These are phyloP conservation scores for Ceraclea dissimilis DNA, from an alignment of 2,888 invertebrate species.

Conservation along the genomic window DNA sequence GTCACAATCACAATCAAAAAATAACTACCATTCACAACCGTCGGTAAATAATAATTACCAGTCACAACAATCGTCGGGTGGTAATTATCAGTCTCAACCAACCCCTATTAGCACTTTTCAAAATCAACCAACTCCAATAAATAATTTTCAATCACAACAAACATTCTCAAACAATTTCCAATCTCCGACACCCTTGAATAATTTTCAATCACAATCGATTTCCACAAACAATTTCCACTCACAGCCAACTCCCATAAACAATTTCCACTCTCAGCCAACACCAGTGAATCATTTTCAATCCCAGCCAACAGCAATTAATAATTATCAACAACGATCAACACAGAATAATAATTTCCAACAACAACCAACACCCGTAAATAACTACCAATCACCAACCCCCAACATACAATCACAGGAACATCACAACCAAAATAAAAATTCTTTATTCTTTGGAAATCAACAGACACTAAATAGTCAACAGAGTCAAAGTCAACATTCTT, in stretches of 20 bases:
- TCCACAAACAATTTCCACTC: no score
- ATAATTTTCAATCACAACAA: background rate
- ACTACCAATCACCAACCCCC: background rate
- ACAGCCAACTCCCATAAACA: constrained; percentile 5
- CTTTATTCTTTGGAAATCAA: background rate
- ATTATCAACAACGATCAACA: background rate
- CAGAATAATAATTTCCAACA: background rate
- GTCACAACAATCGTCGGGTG: background rate
- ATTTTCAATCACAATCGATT: background rate
- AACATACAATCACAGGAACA: background rate
- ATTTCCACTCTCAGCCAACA: background rate
- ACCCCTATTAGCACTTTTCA: no score
- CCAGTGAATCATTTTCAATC: background rate
- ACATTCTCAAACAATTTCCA: background rate
- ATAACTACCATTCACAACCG: background rate
- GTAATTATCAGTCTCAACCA: background rate
- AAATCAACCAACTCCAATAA: background rate
- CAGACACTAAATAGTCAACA: constrained; percentile 7
- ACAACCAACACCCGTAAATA: background rate
- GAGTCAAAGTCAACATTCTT: no score
- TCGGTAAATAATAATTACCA: background rate
- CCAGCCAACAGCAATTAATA: no score
- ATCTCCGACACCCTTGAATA: no score
- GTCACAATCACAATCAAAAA: constrained; percentile 4
- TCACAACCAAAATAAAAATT: background rate